Base-by-base conservation (phyloP, 2,888 invertebrate species). In the Prenolepis imparis region DNA sequence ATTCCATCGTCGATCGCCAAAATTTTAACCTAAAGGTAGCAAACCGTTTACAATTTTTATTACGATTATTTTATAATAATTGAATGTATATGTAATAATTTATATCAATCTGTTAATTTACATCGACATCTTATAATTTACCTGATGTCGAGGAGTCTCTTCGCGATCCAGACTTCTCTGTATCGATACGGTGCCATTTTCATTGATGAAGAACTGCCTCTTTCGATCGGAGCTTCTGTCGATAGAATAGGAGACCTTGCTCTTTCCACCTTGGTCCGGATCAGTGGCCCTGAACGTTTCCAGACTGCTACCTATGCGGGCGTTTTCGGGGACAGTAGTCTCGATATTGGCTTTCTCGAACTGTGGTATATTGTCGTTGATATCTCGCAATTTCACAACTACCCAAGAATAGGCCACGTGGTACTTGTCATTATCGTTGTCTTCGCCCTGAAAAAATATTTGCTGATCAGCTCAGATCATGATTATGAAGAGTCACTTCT, bases 331-430 rank as follows among this genome's bases (percentile, higher is more conserved):
- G 0, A 98, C 98, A 18, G 97, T 97, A 5, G 98, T 98, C 95
- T 98, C 98, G 91, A 99, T 98, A 94, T 98, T 98, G 67, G 99
- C 98, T 88, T 97, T 96, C 93, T 99, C 98, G 94, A 98, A 99
- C 93, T 98, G 97, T 6, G 99, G 99, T 94, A 98, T 98, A 96
- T 99, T 99, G 96, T 99, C 99, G 95, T 99, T 99, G 91, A 98
- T 98, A 95, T 99, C 99, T 85, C 98, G 96, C 84, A 99, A 96
- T 93, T 97, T 98, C 44, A 99, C 98, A 86, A 98, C 98, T 82
- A 99, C 98, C 98, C 98, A 98, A 1, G 99, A 98, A 95, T 98
- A 98, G 85, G 99, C 99, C 88, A 99, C 98, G 95, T 99, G 99
- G 94, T 99, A 98, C 95, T 99, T 99, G 95, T 99, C 99, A 95